Conservation (phyloP, 2,888 invertebrate genomes). For the Acrobasis suavella region DNA sequence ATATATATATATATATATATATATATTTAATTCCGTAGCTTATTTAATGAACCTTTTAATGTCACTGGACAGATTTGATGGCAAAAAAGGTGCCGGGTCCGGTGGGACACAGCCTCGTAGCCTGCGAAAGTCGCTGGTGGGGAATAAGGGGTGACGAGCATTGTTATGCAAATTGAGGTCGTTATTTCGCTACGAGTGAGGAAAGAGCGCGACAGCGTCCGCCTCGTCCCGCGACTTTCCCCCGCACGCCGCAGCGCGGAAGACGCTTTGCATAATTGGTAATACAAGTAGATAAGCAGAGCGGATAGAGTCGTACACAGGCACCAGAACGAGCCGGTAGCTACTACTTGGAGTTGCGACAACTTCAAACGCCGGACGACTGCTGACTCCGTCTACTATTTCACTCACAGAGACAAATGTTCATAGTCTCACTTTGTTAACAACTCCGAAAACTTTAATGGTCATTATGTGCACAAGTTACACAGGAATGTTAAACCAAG, state of each 20-base stretch:
- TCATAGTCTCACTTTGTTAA: constrained; percentile 20
- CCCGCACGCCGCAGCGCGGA: constrained; percentile 67
- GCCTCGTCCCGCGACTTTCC: constrained; percentile 53
- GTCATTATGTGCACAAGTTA: constrained; percentile 15
- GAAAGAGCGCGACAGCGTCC: constrained; percentile 77
- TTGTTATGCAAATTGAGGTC: constrained; percentile 83
- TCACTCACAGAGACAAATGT: constrained; percentile 21
- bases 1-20: too few species aligned
- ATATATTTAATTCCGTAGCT: constrained; percentile 17
- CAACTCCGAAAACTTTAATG: constrained; percentile 22
- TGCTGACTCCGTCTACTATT: constrained; percentile 19
- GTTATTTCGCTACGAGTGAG: constrained; percentile 81
- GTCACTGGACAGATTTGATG: constrained; percentile 57
- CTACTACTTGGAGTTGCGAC: constrained; percentile 27
- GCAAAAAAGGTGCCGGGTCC: constrained; percentile 72
- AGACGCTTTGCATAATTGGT: constrained; percentile 81
- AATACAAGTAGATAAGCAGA: constrained; percentile 67
- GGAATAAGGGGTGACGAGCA: constrained; percentile 80
- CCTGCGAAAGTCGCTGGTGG: constrained; percentile 76
- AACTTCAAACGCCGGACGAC: constrained; percentile 13
- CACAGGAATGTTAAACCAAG: background rate
- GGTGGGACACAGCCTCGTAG: constrained; percentile 65
- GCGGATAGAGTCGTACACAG: constrained; percentile 44
- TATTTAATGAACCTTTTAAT: constrained; percentile 36
- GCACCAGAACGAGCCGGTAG: constrained; percentile 16